Evolutionary conservation across 2,797 vertebrate species (phyloP).

Genomic region (Anguilla anguilla): DNA sequence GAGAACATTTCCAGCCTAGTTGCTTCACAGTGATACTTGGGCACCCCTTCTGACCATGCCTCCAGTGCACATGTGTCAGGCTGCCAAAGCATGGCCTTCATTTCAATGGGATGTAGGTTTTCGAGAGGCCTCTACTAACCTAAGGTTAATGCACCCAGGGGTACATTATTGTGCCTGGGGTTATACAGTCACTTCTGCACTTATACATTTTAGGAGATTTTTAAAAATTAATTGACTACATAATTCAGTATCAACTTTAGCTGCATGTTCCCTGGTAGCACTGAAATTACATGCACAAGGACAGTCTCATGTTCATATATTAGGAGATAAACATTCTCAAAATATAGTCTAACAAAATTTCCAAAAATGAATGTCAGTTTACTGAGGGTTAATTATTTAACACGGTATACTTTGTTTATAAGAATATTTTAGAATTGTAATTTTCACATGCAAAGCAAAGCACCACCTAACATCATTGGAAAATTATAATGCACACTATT

Average conservation of each 20-base stretch:
- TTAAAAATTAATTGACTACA: background rate
- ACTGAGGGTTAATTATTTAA: background rate
- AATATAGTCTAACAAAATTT: background rate
- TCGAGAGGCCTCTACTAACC: background rate
- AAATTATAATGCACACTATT: too few species aligned
- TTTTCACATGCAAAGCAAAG: too few species aligned
- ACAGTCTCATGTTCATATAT: background rate
- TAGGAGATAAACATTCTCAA: background rate
- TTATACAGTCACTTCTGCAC: background rate
- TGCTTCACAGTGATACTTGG: background rate
- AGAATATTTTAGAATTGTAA: background rate
- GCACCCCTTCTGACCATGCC: background rate
- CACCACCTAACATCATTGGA: too few species aligned
- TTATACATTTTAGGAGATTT: background rate
- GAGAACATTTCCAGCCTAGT: background rate
- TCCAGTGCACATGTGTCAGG: background rate
- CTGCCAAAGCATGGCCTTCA: background rate
- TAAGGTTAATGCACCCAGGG: background rate
- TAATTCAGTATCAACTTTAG: background rate
- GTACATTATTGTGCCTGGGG: conserved; percentile 2
- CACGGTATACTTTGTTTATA: background rate
- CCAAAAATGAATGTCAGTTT: background rate
- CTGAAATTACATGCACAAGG: background rate
- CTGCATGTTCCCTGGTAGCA: background rate
- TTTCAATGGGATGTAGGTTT: background rate